phyloP scores from a whole-genome alignment of 2,797 vertebrate species.

The Trachops cirrhosus region DNA sequence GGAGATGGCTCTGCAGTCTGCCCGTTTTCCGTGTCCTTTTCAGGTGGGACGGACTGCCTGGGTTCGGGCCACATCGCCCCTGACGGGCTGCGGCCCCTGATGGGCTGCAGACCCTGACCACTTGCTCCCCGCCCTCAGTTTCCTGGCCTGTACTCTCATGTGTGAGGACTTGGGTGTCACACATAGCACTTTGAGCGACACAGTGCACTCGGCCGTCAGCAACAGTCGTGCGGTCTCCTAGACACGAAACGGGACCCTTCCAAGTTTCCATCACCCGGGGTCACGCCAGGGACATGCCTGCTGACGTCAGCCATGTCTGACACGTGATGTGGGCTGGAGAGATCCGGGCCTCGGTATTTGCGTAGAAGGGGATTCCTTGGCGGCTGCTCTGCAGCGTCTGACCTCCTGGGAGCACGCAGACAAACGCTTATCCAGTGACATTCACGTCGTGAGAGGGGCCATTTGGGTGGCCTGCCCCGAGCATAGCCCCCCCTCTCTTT shows the following conservation, averaged over 20 bases:
- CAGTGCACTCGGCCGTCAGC: background rate
- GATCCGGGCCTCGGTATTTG: background rate
- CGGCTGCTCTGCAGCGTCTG: no score
- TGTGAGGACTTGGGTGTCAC: background rate
- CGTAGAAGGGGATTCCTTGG: no score
- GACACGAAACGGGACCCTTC: background rate
- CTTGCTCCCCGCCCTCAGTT: fast-evolving
- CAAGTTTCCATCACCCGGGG: background rate
- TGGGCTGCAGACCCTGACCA: no score
- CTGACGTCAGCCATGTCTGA: background rate
- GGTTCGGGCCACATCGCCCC: fast-evolving
- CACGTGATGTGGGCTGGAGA: background rate
- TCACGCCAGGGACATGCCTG: background rate
- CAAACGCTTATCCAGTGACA: no score
- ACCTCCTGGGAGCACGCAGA: background rate
- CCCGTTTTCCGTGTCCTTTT: background rate
- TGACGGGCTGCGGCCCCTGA: fast-evolving
- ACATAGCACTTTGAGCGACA: background rate
- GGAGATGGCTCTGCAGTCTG: background rate
- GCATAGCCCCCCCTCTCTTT: fast-evolving
- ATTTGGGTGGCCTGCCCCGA: fast-evolving
- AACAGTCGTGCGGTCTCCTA: background rate
- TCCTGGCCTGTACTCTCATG: fast-evolving
- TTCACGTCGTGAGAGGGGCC: background rate
- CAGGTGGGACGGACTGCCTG: background rate